A percentile compares a stretch with the other conserved stretches of the same genome.
phyloP scores from a whole-genome alignment of 2,888 invertebrate species.

The Tenodera sinensis region DNA sequence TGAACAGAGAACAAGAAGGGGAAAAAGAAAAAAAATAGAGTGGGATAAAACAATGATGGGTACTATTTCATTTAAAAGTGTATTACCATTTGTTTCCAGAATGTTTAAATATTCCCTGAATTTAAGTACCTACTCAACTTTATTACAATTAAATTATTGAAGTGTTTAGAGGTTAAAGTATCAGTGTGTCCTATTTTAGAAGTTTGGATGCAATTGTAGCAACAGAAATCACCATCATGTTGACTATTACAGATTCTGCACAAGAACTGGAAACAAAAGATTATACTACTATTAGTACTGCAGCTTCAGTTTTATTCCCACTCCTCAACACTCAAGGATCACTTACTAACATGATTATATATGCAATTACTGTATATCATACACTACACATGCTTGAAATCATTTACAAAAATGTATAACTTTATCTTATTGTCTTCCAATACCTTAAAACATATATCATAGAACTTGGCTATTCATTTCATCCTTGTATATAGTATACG shows the following conservation, averaged over 20 bases:
- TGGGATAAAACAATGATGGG: background rate
- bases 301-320: background rate
- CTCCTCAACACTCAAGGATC: background rate
- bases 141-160: background rate
- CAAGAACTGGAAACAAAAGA: background rate
- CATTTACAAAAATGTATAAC: constrained; percentile 17
- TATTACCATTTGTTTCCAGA: background rate
- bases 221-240: too few relatives aligned
- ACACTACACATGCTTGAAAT: background rate
- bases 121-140: background rate
- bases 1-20: too few relatives aligned
- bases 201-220: too few relatives aligned
- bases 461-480: constrained; percentile 1
- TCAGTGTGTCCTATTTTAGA: background rate
- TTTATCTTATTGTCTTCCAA: constrained; percentile 32
- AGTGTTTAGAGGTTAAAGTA: background rate
- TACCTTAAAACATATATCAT: constrained; percentile 26
- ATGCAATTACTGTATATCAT: constrained; percentile 3
- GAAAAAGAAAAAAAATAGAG: background rate
- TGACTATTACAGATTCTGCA: too few relatives aligned
- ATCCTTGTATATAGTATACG: constrained; percentile 1
- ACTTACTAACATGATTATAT: constrained; percentile 3
- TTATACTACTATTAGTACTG: background rate
- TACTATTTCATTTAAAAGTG: background rate
- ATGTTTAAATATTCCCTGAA: background rate